Base-by-base conservation (phyloP, 2,113 vertebrate genomes). In the Craseonycteris thonglongyai region DNA sequence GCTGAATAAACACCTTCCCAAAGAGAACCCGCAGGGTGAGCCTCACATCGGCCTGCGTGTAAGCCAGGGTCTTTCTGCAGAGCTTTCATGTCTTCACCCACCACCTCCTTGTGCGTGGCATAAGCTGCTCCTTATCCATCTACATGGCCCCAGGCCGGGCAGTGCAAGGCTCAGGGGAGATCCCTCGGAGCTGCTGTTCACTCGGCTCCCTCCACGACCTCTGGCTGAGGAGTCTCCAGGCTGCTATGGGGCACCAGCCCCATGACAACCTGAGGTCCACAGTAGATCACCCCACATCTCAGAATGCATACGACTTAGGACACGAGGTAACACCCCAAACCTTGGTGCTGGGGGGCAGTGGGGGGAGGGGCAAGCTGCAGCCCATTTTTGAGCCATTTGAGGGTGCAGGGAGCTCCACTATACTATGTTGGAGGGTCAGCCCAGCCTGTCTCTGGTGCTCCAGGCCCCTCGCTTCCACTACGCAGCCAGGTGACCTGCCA, bases 11-110 rank as follows among this genome's bases (percentile, higher is more conserved):
- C 97, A 98, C 97, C 94, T 98, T 98, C 98, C 99, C 98, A 75
- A 99, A 99, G 19, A 99, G 98, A 82, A 98, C n/a, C n/a, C n/a
- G n/a, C 0, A 99, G 86, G 0, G 98, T 98, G 35, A 99, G 99
- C 85, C 98, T 98, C 92, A n/a, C n/a, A n/a, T n/a, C n/a, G n/a
- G n/a, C n/a, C n/a, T n/a, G n/a, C n/a, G n/a, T n/a, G n/a, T n/a
- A n/a, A n/a, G n/a, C n/a, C n/a, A n/a, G n/a, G n/a, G n/a, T n/a
- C n/a, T 99, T 99, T 69, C 96, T 99, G 98, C 68, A 96, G 72
- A 98, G 98, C 21, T 24, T 19, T 35, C 5, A 6, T 22, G 35
- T 40, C 66, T 19, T 68, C 13, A 15, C 68, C 30, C 0, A 2
- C 26, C 26, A 3, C 11, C 91, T 97, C 86, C 56, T 96, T 61